Base-by-base conservation (phyloP, 2,113 vertebrate genomes). In the Clarias batrachus region DNA sequence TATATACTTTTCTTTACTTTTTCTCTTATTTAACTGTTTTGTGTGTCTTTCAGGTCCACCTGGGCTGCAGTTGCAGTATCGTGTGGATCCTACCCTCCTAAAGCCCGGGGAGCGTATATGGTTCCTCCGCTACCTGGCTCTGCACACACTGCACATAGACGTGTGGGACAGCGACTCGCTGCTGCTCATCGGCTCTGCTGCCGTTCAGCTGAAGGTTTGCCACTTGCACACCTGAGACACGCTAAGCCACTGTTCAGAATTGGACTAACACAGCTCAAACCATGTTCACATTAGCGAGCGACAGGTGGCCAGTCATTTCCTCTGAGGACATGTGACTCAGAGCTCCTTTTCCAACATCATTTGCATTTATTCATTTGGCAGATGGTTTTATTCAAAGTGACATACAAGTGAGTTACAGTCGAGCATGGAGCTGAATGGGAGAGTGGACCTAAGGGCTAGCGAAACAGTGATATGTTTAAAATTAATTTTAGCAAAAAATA, bases 91-190 rank as follows among this genome's bases (percentile, higher is more conserved):
- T 0, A 52, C 85, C 2, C 95, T 95, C 90, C 93, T 99, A 85
- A 95, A 92, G 16, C 93, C 95, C 0, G 96, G 97, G 0, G 98
- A 99, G 90, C 95, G 91, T 83, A 91, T 81, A 76, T 96, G 96
- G 94, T 99, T 99, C 54, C 11, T 96, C 81, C 94, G 88, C 71
- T 98, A 99, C 93, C 92, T 99, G 90, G 96, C 97, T 0, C 88
- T 93, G 27, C 97, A 99, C 81, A 95, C 94, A 27, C 93, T 99
- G 87, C 97, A 98, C 90, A 92, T 99, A 0, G 98, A 99, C 0
- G 60, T 97, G 81, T 99, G 98, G 98, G 97, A 99, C 0, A 97
- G 97, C 10, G 94, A 97, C 83, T 98, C 98, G 0, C 77, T 98
- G 92, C 96, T 98, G 11, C 97, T 98, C 0, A 87, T 99, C 0